phyloP scores from a whole-genome alignment of 2,113 vertebrate genomes.

The Quiscalus mexicanus region DNA sequence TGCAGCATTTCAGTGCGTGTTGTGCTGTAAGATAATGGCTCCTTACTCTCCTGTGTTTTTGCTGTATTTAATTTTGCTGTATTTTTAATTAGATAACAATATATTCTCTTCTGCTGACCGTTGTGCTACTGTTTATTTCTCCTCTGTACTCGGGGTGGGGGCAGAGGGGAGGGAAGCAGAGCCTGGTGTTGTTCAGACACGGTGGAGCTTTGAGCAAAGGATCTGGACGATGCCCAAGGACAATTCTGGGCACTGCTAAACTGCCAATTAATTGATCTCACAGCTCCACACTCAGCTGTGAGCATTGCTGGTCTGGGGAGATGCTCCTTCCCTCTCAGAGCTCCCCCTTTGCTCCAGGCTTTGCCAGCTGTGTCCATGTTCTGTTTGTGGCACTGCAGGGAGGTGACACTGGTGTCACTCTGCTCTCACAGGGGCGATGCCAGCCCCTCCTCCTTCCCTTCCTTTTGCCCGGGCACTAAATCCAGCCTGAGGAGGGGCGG shows the following conservation, averaged over 20 bases:
- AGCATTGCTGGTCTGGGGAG: neutral
- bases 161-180: neutral
- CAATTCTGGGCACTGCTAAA: neutral
- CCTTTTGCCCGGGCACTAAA: neutral
- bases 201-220: neutral
- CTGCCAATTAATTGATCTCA: neutral
- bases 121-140: slow-evolving; percentile 55
- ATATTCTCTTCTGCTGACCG: slow-evolving; percentile 25
- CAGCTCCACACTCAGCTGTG: neutral
- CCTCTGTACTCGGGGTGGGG: neutral
- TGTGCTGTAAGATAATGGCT: slow-evolving; percentile 53
- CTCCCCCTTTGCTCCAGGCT: neutral
- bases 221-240: neutral
- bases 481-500: neutral
- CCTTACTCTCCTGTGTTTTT: slow-evolving; percentile 32
- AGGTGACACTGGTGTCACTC: neutral
- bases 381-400: neutral
- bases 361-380: neutral
- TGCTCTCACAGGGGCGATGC: neutral
- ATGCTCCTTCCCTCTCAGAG: neutral
- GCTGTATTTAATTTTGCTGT: slow-evolving; percentile 67
- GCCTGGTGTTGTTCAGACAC: neutral
- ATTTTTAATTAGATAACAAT: slow-evolving; percentile 65
- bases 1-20: slow-evolving; percentile 66
- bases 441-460: neutral